Base-by-base conservation (phyloP, 2,888 invertebrate species). In the Biston betularia region DNA sequence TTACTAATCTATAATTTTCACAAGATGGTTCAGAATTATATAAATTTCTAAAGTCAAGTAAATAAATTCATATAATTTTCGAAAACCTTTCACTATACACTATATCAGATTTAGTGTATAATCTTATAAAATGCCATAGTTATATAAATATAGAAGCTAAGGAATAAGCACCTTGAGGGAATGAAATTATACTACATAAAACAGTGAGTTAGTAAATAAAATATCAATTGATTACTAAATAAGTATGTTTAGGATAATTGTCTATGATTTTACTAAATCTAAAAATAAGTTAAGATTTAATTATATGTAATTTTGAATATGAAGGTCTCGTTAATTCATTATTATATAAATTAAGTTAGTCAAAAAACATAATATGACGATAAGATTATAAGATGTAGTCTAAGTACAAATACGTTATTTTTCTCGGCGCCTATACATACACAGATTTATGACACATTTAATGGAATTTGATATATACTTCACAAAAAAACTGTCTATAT, bases 271-370 rank as follows among this genome's bases (percentile, higher is more conserved):
- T 14, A 49, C 40, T 53, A 46, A 46, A 44, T 38, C 55, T 50
- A 45, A 55, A 7, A 12, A 48, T 65, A 54, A 48, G 55, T 42
- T 59, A 56, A 54, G n/a, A n/a, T n/a, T 40, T 64, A 56, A 55
- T 38, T 53, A 46, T 44, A 63, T 14, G 14, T 48, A 57, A 53
- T 48, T 53, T 54, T 15, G 57, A 58, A 48, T 59, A 57, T 24
- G n/a, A 66, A 62, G 66, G 57, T 62, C 62, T 66, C 66, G 66
- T 58, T 66, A 33, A n/a, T 54, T 62, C 45, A 52, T 49, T 61
- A 57, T 53, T 49, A 35, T 55, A 46, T 15, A 38, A 10, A 48
- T 48, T 53, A 40, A 14, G 42, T 65, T 56, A 62, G 53, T 48
- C 45, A 15, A 52, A 44, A 24, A 33, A 60, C 44, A 53, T 48